Evolutionary conservation across 1,140 invertebrate species (phyloP), one percentile per base, ranked within the genome.

Genomic region (Drosophila obscura): DNA sequence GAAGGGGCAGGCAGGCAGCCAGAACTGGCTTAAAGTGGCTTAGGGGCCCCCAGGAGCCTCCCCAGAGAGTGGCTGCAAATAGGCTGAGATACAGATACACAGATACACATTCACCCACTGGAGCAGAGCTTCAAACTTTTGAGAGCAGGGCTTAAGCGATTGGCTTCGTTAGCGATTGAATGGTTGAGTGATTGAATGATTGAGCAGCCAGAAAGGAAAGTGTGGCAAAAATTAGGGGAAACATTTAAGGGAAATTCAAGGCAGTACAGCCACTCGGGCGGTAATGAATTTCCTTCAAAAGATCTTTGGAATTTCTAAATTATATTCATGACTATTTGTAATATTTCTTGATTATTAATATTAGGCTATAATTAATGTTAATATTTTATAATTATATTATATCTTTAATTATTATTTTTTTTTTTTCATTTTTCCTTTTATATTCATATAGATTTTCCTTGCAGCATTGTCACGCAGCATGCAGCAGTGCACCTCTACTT

Each of bases 1-100:
- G 13, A 1, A 57, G 13, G 6, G 9, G n/a, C 31, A 44, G 46
- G 46, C 24, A 51, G 5, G 16, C 35, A 39, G 35, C 9, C 35
- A 13, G 35, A 39, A 39, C 11, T 39, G 35, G 44, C 51, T 68
- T 24, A 69, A 61, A 43, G 31, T 24, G 66, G 66, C 55, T 61
- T 72, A 72, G 48, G 8, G 1, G 9, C 31, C 1, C 19, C n/a
- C 19, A 8, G 49, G 13, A 28, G n/a, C 15, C 31, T 53, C 51
- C n/a, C 22, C 44, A 16, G 28, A 46, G 19, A 46, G 28, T 39
- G 58, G 48, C 62, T 65, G 39, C 48, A 45, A 66, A 66, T 66
- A 67, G 65, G 61, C 62, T 45, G 65, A 24, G 49, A 43, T 51
- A 39, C 46, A 63, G 28, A 15, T 53, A 52, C n/a, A 7, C 8